Percentiles rank a stretch among this genome's conserved stretches.
phyloP scores from a whole-genome alignment of 1,140 invertebrate species.

The Ctenoplectra terminalis region DNA sequence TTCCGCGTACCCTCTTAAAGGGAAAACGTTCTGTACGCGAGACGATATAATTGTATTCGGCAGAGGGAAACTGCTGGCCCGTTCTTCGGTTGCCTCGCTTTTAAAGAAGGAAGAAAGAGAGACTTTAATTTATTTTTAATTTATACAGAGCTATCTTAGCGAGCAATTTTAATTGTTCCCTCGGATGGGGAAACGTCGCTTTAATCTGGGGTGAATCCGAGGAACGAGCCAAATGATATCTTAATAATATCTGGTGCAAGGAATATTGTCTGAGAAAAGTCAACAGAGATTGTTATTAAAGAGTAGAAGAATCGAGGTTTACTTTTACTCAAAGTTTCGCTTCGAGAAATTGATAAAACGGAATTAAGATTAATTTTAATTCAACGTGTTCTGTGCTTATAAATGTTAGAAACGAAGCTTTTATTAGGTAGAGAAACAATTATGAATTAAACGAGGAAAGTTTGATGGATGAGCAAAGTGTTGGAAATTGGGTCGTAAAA shows the following conservation, averaged over 20 bases:
- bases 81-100: conserved; percentile 4
- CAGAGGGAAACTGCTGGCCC: background rate
- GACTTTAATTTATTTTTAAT: conserved; percentile 73
- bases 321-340: background rate
- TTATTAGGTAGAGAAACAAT: too few relatives aligned
- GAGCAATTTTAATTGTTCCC: conserved; percentile 75
- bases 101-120: background rate
- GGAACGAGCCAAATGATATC: background rate
- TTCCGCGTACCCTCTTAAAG: conserved; percentile 33
- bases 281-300: background rate
- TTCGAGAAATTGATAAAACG: too few relatives aligned
- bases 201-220: conserved; percentile 39
- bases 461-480: too few relatives aligned
- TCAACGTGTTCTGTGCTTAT: too few relatives aligned
- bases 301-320: background rate
- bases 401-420: too few relatives aligned
- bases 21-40: conserved; percentile 38
- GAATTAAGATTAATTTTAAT: too few relatives aligned
- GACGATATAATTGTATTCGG: conserved; percentile 47
- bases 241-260: background rate
- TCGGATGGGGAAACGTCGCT: conserved; percentile 32
- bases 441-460: too few relatives aligned
- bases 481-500: too few relatives aligned
- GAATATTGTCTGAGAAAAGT: background rate
- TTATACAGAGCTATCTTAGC: conserved; percentile 70